A percentile compares a stretch with the other conserved stretches of the same genome.
These are phyloP conservation scores for Hippocampus zosterae DNA, from an alignment of 2,113 vertebrate genomes.

Conservation along the genomic window DNA sequence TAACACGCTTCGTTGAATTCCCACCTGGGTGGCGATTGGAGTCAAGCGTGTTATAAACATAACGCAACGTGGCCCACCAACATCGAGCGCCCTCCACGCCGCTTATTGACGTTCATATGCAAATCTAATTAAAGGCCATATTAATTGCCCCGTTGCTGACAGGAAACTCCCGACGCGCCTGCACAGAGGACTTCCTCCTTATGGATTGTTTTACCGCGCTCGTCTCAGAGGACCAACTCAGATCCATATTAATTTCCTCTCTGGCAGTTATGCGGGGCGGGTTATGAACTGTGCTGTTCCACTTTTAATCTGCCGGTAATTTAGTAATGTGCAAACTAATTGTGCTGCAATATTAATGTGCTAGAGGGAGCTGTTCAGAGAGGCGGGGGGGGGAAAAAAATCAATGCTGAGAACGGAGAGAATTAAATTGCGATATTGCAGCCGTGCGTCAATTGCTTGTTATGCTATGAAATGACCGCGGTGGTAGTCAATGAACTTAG, in stretches of 20 bases:
- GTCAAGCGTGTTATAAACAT: constrained; percentile 5
- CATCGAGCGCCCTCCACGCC: constrained; percentile 4
- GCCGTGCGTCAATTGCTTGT: constrained; percentile 83
- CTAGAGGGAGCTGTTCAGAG: constrained; percentile 85
- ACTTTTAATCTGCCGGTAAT: constrained; percentile 99
- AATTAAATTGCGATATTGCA: constrained; percentile 84
- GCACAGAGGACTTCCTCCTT: constrained; percentile 89
- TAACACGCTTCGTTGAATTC: background rate
- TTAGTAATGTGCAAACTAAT: constrained; percentile 99
- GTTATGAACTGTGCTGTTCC: constrained; percentile 97
- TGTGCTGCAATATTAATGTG: constrained; percentile 98
- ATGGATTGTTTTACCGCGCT: constrained; percentile 87
- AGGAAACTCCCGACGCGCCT: constrained; percentile 74
- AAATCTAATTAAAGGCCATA: constrained; percentile 69
- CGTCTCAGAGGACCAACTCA: constrained; percentile 91
- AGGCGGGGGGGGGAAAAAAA: constrained; percentile 62
- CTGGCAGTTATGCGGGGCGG: constrained; percentile 90
- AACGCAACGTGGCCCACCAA: constrained; percentile 29
- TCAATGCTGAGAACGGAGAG: constrained; percentile 90
- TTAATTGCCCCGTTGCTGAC: constrained; percentile 71
- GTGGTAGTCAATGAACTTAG: constrained; percentile 25
- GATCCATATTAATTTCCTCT: constrained; percentile 99
- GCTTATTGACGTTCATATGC: constrained; percentile 66
- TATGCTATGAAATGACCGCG: constrained; percentile 78
- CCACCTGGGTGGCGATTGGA: background rate